Conservation (phyloP, 2,888 invertebrate species). For the Palloptera scutellata region DNA sequence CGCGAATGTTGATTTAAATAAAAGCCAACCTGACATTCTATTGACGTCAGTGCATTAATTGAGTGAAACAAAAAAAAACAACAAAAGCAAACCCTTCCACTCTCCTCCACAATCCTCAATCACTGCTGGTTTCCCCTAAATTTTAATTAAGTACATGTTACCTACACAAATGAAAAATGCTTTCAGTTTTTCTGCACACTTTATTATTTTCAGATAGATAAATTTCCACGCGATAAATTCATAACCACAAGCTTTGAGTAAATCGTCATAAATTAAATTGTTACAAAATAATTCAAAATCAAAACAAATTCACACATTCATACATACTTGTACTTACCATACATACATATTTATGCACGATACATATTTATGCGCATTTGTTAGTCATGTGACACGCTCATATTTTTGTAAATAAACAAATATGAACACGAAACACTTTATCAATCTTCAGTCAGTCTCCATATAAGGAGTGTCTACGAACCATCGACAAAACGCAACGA, state of each 20-base stretch:
- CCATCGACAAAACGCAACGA: neutral
- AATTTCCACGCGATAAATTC: slow-evolving; percentile 35
- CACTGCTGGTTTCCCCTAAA: too few species aligned
- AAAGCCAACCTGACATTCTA: slow-evolving; percentile 24
- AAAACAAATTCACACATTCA: slow-evolving; percentile 34
- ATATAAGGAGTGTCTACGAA: slow-evolving; percentile 3
- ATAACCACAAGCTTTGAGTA: slow-evolving; percentile 19
- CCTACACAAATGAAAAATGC: too few species aligned
- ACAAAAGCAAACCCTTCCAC: neutral
- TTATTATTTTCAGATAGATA: neutral
- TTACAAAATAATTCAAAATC: slow-evolving; percentile 48
- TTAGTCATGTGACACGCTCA: too few species aligned
- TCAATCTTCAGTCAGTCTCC: too few species aligned
- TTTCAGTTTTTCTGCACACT: too few species aligned
- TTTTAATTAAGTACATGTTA: too few species aligned
- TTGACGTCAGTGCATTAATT: slow-evolving; percentile 22
- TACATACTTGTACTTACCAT: too few species aligned
- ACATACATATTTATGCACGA: neutral
- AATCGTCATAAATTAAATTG: slow-evolving; percentile 49
- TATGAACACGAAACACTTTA: too few species aligned
- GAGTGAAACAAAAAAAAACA: slow-evolving; percentile 5
- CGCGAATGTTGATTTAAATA: slow-evolving; percentile 4
- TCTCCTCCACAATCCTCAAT: too few species aligned
- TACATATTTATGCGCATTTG: neutral
- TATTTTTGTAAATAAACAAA: neutral